Conservation (phyloP, 2,888 invertebrate species). For the Tenthredo distinguenda region DNA sequence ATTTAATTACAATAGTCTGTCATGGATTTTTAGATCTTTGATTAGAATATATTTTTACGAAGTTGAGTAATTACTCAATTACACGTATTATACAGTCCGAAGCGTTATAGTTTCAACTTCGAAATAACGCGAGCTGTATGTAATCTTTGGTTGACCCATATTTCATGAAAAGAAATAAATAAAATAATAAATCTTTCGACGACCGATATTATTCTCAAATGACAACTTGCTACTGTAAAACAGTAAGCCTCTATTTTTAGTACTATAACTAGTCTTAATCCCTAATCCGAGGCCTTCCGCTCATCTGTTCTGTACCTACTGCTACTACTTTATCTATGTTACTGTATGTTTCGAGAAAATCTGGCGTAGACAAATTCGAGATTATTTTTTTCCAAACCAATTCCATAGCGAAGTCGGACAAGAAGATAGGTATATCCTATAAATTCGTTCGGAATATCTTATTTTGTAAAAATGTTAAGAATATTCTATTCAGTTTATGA, state of each 20-base stretch:
- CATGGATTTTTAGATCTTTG: neutral
- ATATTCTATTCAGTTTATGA: neutral
- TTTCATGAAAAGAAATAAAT: neutral
- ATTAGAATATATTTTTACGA: neutral
- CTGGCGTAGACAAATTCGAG: no score
- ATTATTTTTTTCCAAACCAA: no score
- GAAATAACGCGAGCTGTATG: neutral
- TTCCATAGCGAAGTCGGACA: no score
- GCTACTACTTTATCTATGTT: neutral
- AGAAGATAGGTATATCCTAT: neutral
- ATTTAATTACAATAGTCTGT: neutral
- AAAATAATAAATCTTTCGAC: neutral
- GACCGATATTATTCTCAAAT: neutral
- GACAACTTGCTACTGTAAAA: neutral
- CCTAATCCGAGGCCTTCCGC: neutral
- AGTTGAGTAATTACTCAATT: neutral
- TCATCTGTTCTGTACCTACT: neutral
- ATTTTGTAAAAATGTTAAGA: neutral
- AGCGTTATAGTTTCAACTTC: neutral
- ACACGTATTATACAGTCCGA: neutral
- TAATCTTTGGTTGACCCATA: neutral
- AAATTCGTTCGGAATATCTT: neutral
- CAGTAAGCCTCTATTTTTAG: neutral
- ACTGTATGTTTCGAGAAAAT: neutral
- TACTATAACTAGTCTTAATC: neutral